Evolutionary conservation across 2,888 invertebrate genomes (phyloP), one percentile per base, ranked within the genome.

Genomic region (Parnassius apollo): DNA sequence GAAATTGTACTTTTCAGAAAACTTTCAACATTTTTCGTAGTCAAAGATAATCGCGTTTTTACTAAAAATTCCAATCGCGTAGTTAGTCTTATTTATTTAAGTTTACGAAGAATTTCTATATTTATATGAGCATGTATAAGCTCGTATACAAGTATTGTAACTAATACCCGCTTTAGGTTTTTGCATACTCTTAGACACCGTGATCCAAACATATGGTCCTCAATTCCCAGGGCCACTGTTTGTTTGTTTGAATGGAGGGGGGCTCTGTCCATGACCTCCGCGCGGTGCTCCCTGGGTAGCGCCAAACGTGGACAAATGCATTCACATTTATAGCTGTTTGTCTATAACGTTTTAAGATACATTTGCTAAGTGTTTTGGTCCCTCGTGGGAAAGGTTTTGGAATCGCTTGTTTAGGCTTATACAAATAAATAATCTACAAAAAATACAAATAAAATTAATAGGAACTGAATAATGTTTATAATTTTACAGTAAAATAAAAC

Each of bases 271-370:
- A 90, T 89, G 82, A 87, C 89, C 89, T 90, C 89, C 89, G 82
- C 89, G 89, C 85, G 89, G 89, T 90, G 89, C 89, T 87, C 89
- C 90, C 90, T 88, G 89, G 89, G 90, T 90, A 81, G 88, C 89
- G 89, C 89, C 86, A 89, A 88, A 76, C 81, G 89, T 88, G 89
- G 89, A 89, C 89, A 80, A 59, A 60, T 76, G 72, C 75, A 83
- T 83, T 82, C 80, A 82, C 82, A 83, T 84, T 76, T 73, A 72
- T 75, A 52, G 42, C 49, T 44, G 54, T 54, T 62, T 62, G 52
- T 62, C 61, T 62, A 52, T 61, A 44, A 45, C 51, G 25, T 51
- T 58, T 12, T 57, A 25, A 2, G 45, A 68, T 69, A 69, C 74
- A 74, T 71, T 73, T 73, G 52, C 69, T 70, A 68, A 57, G 52